Conservation (phyloP, 2,888 invertebrate genomes). For the Cosmorhoe ocellata region DNA sequence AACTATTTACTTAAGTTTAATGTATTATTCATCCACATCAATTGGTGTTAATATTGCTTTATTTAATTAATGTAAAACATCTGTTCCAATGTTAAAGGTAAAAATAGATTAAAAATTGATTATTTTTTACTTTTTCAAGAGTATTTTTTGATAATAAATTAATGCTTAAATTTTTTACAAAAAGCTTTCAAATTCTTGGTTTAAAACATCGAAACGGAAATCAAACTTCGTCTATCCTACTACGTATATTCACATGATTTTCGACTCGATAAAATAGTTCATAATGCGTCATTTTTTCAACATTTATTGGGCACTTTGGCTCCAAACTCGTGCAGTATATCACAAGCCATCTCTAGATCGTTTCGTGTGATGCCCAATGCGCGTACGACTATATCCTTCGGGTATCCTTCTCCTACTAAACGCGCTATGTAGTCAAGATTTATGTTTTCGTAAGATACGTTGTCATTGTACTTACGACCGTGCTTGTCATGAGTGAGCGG, state of each 20-base stretch:
- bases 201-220: too few relatives aligned
- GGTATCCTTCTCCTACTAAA: constrained; percentile 94
- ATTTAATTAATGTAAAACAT: too few relatives aligned
- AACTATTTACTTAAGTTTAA: background rate
- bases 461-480: constrained; percentile 74
- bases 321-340: constrained; percentile 96
- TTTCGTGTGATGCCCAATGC: constrained; percentile 96
- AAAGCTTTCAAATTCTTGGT: too few relatives aligned
- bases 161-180: too few relatives aligned
- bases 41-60: too few relatives aligned
- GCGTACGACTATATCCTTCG: constrained; percentile 94
- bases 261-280: background rate
- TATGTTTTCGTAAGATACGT: constrained; percentile 91
- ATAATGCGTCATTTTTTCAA: constrained; percentile 37
- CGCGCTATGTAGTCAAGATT: constrained; percentile 95
- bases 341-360: constrained; percentile 97
- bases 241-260: background rate
- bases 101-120: background rate
- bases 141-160: background rate
- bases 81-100: background rate
- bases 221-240: background rate
- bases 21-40: background rate
- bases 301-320: constrained; percentile 71
- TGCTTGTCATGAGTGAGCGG: constrained; percentile 77
- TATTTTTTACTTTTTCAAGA: constrained; percentile 5